Evolutionary conservation across 1,140 invertebrate genomes (phyloP).

Genomic region (Homalodisca vitripennis): DNA sequence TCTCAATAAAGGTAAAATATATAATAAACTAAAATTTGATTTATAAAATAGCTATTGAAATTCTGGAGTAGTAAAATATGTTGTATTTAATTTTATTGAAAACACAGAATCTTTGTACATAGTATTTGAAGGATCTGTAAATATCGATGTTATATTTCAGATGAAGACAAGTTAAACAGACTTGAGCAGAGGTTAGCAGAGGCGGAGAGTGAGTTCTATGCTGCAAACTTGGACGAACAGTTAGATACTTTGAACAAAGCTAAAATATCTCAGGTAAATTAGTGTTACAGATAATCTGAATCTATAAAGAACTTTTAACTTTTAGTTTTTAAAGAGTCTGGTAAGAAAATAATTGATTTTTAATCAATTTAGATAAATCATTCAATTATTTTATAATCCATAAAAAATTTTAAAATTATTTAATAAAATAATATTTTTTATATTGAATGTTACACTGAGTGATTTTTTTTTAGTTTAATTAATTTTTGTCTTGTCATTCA

Average conservation of each 20-base stretch:
- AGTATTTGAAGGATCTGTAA: background rate
- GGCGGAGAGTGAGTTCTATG: conserved; percentile 70
- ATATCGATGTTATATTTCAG: conserved; percentile 44
- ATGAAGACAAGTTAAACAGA: conserved; percentile 64
- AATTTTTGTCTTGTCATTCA: no score
- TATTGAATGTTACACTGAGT: no score
- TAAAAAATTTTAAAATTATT: no score
- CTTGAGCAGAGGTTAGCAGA: conserved; percentile 70
- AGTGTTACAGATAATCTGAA: no score
- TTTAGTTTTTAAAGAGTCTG: no score
- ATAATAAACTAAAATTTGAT: background rate
- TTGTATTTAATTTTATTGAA: background rate
- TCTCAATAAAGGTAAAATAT: background rate
- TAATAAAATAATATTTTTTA: no score
- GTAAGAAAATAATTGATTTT: background rate
- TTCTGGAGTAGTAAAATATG: background rate
- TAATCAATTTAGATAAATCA: background rate
- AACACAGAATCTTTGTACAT: background rate
- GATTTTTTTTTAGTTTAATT: no score
- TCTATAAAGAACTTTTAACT: no score
- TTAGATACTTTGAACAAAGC: conserved; percentile 68
- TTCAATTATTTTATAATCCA: no score
- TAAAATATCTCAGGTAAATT: conserved; percentile 56
- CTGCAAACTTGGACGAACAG: conserved; percentile 72
- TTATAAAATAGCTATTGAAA: background rate